Base-by-base conservation (phyloP, 2,113 vertebrate species). In the Antechinus flavipes region DNA sequence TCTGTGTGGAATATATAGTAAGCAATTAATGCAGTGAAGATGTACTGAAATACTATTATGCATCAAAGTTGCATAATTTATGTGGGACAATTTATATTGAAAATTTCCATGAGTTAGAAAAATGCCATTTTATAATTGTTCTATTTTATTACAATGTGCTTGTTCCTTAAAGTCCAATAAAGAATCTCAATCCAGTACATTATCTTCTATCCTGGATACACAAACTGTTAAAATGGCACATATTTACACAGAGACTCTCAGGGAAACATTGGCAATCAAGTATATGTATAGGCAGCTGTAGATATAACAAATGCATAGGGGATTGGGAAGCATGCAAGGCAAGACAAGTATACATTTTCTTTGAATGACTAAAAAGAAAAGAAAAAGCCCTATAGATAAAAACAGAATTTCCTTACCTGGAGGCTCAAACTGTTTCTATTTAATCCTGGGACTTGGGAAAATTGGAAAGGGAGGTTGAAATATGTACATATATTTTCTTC, bases 351-450 rank as follows among this genome's bases (percentile, higher is more conserved):
- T 50, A 11, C 56, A 92, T 94, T 95, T 93, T 89, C 89, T 47
- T 26, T 35, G 27, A 91, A 93, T 92, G 23, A 91, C 92, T 92
- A 22, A 91, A 96, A 94, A 93, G 46, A 16, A 54, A 94, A 84
- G 24, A 91, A 91, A 35, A 94, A 96, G 93, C 93, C 24, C 61
- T n/a, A 94, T 42, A 97, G 84, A 98, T 93, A 90, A 95, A 96
- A 97, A 91, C 5, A 93, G 95, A 10, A 94, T 98, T 96, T 97
- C 47, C 98, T 98, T 99, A 99, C 98, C 99, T 98, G 97, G 35
- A 97, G 96, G 89, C 92, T 94, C 76, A 97, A 98, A 98, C 96
- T 97, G 96, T 92, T 90, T 94, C 49, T 94, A 76, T 96, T 97
- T 96, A 95, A 42, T 93, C 93, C 46, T 95, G 56, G 8, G 89